Evolutionary conservation across 2,888 invertebrate species (phyloP), one percentile per base, ranked within the genome.

Genomic region (Drosophila nr. perissopoda): DNA sequence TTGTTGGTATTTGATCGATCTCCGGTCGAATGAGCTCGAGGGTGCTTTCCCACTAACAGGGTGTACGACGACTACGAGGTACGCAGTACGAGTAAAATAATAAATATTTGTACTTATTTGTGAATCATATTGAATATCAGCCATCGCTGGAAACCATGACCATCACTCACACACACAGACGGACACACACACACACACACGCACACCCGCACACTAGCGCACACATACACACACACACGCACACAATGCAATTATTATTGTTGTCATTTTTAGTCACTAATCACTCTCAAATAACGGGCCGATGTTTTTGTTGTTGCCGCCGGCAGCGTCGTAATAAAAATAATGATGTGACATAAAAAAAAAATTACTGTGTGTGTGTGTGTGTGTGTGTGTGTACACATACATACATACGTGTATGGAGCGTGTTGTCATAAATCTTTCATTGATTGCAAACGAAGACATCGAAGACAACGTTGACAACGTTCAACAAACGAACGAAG

Each of bases 381-480:
- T 29, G 2, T 57, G 29, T 31, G 21, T 53, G 27, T 38, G 27
- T 60, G 34, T 46, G 34, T 71, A 25, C 49, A 64, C 40, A 54
- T 48, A 31, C 38, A 31, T 62, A 51, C 38, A 31, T 42, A 38
- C 64, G 59, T 57, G 16, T 59, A 48, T 73, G 13, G 29, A 40
- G 40, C 42, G 21, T 74, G 70, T 62, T 79, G 89, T 89, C 85
- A 85, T 85, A 85, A 85, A 85, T 85, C 85, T 85, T 89, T 84
- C 82, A 89, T 85, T 85, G 85, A 85, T 85, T 87, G 85, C 85
- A 89, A 85, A 85, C 88, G 85, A 85, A 85, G 85, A 89, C 85
- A 82, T 85, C 85, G 85, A 78, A 74, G 77, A 88, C 82, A 75
- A 70, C 79, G 70, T 78, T 73, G 81, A 76, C 79, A 81, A 66